Evolutionary conservation across 2,113 vertebrate species (phyloP).

Genomic region (Thinocorus orbignyianus): DNA sequence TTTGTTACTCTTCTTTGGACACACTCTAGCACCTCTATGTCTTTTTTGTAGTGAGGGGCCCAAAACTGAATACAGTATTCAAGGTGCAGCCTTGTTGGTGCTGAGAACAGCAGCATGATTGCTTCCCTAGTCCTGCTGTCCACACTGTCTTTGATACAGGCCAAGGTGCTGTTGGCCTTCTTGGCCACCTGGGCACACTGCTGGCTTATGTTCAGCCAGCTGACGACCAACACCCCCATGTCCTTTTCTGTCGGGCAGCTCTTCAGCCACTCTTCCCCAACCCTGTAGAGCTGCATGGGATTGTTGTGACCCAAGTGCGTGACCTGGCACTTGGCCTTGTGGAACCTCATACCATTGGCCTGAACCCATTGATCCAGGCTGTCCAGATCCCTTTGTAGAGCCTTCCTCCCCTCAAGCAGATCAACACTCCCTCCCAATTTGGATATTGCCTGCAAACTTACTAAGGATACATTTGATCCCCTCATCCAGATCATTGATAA

Average conservation of each 20-base stretch:
- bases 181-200: background rate
- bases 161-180: background rate
- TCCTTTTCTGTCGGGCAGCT: background rate
- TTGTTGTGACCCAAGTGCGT: background rate
- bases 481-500: background rate
- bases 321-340: accelerated
- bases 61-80: background rate
- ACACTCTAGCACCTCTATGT: background rate
- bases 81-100: background rate
- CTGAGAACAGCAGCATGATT: accelerated
- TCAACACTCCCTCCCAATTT: background rate
- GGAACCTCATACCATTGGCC: background rate
- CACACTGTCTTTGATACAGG: accelerated
- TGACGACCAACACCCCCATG: background rate
- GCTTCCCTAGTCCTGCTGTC: background rate
- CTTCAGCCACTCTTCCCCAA: background rate
- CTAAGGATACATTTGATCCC: accelerated
- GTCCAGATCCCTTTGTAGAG: background rate
- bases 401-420: background rate
- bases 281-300: accelerated
- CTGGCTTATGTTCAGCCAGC: background rate
- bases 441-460: background rate
- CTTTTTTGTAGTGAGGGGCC: background rate
- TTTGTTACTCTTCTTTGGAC: background rate
- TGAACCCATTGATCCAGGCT: accelerated